phyloP scores from a whole-genome alignment of 92 coral and sea anemone species.

The Micromussa lordhowensis region DNA sequence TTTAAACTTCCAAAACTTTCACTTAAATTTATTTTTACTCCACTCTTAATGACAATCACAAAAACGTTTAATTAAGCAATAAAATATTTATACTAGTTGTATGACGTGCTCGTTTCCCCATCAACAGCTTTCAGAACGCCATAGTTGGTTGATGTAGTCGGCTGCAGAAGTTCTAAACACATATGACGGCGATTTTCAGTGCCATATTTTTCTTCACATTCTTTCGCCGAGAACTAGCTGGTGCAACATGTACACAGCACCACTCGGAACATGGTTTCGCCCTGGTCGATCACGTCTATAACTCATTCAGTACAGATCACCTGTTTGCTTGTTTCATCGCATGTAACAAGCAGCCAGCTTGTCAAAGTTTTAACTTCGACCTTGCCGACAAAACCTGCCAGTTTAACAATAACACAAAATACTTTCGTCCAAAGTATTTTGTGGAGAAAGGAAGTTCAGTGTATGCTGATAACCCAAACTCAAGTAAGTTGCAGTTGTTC shows the following conservation, averaged over 20 bases:
- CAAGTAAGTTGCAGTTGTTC: background rate
- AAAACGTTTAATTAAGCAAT: no score
- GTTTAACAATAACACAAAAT: constrained; percentile 28
- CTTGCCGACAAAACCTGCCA: constrained; percentile 24
- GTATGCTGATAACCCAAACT: constrained; percentile 18
- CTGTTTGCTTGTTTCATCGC: constrained; percentile 12
- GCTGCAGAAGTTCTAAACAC: background rate
- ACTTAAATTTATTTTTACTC: no score
- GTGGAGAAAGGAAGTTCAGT: constrained; percentile 7
- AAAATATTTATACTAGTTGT: no score
- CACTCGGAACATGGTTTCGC: constrained; percentile 20
- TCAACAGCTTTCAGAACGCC: no score
- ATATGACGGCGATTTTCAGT: background rate
- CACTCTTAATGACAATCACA: no score
- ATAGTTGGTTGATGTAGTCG: no score
- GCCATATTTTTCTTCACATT: background rate
- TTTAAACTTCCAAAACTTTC: no score
- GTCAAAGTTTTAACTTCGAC: constrained; percentile 18
- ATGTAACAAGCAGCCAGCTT: constrained; percentile 24
- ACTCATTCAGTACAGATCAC: constrained; percentile 25
- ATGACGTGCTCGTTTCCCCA: no score
- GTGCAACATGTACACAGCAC: background rate
- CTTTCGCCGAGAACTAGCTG: background rate
- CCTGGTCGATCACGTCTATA: constrained; percentile 5
- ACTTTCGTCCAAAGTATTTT: background rate